phyloP scores from a whole-genome alignment of 2,888 invertebrate genomes.

The Xylota sylvarum region DNA sequence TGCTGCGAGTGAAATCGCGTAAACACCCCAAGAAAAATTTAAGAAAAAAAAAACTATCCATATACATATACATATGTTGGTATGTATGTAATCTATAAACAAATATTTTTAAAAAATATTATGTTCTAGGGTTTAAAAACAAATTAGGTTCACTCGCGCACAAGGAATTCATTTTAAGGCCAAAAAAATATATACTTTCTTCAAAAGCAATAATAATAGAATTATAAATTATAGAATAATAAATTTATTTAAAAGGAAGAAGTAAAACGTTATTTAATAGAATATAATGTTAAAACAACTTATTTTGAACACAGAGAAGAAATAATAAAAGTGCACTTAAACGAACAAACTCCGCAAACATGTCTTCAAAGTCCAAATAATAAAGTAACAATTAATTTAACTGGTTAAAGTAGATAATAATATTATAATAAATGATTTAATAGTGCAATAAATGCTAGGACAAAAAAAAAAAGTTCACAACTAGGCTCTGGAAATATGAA shows the following conservation, averaged over 20 bases:
- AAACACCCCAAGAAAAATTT: conserved; percentile 12
- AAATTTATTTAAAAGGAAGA: conserved; percentile 38
- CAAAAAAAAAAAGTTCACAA: conserved; percentile 56
- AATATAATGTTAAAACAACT: conserved; percentile 56
- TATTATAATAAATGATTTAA: conserved; percentile 39
- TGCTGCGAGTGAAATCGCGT: conserved; percentile 31
- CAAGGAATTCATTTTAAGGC: not conserved
- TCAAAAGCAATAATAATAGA: conserved; percentile 21
- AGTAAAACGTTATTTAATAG: conserved; percentile 22
- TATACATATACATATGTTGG: no score
- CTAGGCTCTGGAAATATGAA: conserved; percentile 73
- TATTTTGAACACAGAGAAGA: conserved; percentile 62
- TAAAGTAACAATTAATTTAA: conserved; percentile 57
- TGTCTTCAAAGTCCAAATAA: conserved; percentile 47
- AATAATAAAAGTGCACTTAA: conserved; percentile 70
- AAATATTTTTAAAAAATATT: conserved; percentile 12
- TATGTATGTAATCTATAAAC: conserved; percentile 4
- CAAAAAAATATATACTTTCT: conserved; percentile 35
- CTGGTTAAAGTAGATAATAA: conserved; percentile 43
- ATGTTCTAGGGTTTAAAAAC: not conserved
- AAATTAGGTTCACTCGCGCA: not conserved
- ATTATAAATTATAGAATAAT: conserved; percentile 66
- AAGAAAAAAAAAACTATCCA: conserved; percentile 8
- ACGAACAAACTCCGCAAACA: conserved; percentile 49
- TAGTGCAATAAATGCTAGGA: conserved; percentile 63